Base-by-base conservation (phyloP, 2,888 invertebrate genomes). In the Mycalesis mineus region DNA sequence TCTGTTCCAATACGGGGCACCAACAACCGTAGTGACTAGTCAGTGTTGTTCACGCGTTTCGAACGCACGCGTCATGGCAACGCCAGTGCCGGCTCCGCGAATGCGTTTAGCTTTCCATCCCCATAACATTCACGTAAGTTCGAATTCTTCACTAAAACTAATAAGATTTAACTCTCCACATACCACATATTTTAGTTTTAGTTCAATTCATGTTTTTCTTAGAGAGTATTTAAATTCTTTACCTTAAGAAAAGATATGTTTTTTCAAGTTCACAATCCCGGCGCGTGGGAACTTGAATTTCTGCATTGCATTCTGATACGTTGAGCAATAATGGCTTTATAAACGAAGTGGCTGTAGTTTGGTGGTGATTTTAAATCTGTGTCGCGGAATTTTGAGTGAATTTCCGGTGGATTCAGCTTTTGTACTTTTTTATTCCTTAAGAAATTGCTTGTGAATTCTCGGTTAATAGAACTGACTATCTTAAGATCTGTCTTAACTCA, bases 111-210 rank as follows among this genome's bases (percentile, higher is more conserved):
- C 85, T 28, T 73, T 88, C 37, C 88, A 86, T 61, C 84, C 88
- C 58, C 82, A 87, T 71, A 87, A 88, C 61, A 88, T 88, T 60
- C 88, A 89, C 61, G 89, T 89, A 76, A 88, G 88, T 74, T 64
- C 47, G 33, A 33, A 9, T 47, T 33, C 15, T 33, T 47, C 47
- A 47, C 47, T 14, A 17, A 39, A 49, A 49, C 37, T 37, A 13
- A 28, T 37, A 8, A 47, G 31, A 33, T 47, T 33, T 15, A 31
- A 31, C 15, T 14, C 15, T 11, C 33, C 9, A 47, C 6, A 11
- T 17, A 31, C 9, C 33, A 6, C 6, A 1, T 11, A 9, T 33
- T 4, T 11, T 33, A 15, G 31, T 15, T 33, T 15, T 47, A 2
- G 11, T 47, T 33, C 1, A 15, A 11, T 33, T 15, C 15, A 14